Percentiles rank a stretch among this genome's conserved stretches.
These are phyloP conservation scores for Ennomos fuscantarius DNA, from an alignment of 2,888 invertebrate species.

Conservation along the genomic window DNA sequence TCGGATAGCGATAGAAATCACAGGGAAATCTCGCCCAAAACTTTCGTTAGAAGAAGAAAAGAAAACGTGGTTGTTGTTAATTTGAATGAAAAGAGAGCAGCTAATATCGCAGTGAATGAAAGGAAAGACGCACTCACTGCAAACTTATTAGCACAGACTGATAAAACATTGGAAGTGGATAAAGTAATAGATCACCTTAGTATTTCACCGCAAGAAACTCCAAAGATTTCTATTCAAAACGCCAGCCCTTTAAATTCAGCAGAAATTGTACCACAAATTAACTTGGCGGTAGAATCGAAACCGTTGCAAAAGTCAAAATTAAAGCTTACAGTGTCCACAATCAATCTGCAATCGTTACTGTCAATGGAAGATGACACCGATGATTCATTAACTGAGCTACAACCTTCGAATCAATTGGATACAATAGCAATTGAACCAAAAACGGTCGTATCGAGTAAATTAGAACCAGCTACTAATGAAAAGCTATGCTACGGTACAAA, in stretches of 20 bases:
- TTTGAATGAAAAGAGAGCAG: slow-evolving; percentile 27
- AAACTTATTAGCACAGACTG: slow-evolving; percentile 8
- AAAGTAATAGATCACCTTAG: slow-evolving; percentile 1
- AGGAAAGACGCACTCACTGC: slow-evolving; percentile 1
- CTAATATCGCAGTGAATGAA: slow-evolving; percentile 8
- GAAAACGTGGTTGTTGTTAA: slow-evolving; percentile 79
- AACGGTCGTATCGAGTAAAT: slow-evolving; percentile 5
- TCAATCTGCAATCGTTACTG: slow-evolving; percentile 32
- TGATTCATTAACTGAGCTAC: slow-evolving; percentile 3
- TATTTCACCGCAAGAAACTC: slow-evolving; percentile 1
- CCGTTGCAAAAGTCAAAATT: slow-evolving; percentile 24
- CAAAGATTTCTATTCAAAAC: slow-evolving; percentile 17
- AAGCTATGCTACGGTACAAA: not conserved
- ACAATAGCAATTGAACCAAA: slow-evolving; percentile 6
- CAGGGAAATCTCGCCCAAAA: slow-evolving; percentile 66
- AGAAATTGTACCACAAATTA: slow-evolving; percentile 1
- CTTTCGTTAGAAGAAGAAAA: slow-evolving; percentile 71
- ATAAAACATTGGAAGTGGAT: slow-evolving; percentile 7
- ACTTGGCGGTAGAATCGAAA: slow-evolving; percentile 1
- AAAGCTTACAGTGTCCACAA: slow-evolving; percentile 34
- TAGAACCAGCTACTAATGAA: not conserved
- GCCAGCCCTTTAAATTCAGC: not conserved
- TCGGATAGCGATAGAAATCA: slow-evolving; percentile 41
- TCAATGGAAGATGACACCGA: slow-evolving; percentile 19
- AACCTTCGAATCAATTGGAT: slow-evolving; percentile 1